Conservation (phyloP, 2,888 invertebrate genomes). For the Byasa hedistus region DNA sequence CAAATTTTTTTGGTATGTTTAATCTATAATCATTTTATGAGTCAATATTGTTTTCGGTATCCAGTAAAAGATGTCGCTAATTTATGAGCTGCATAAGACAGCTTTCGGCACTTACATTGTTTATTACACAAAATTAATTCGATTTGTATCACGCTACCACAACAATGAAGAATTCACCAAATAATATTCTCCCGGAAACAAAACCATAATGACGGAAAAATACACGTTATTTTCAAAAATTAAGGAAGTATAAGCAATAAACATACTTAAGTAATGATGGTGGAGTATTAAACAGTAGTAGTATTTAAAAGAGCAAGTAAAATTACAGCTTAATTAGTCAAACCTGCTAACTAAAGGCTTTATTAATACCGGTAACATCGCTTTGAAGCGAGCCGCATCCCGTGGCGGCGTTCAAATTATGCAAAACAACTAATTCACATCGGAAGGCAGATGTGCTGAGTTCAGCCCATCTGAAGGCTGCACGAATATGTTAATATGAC, state of each 20-base stretch:
- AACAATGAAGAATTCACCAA: too few relatives aligned
- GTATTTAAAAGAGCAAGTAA: background rate
- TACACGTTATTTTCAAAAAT: too few relatives aligned
- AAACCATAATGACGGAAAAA: too few relatives aligned
- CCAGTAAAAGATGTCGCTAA: too few relatives aligned
- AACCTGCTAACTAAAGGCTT: slow-evolving; percentile 6
- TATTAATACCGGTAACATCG: slow-evolving; percentile 16
- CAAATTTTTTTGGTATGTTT: too few relatives aligned
- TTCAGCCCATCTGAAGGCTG: slow-evolving; percentile 31
- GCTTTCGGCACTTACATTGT: too few relatives aligned
- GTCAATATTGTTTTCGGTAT: too few relatives aligned
- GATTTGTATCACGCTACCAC: too few relatives aligned
- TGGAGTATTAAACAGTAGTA: background rate
- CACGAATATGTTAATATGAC: slow-evolving; percentile 37
- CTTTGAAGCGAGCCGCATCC: slow-evolving; percentile 15
- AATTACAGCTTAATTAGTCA: slow-evolving; percentile 12
- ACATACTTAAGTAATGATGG: background rate
- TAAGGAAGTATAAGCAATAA: background rate
- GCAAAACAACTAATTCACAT: slow-evolving; percentile 40
- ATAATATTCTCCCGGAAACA: too few relatives aligned
- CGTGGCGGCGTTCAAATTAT: slow-evolving; percentile 37
- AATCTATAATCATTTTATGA: too few relatives aligned
- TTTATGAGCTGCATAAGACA: too few relatives aligned
- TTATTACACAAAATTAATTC: too few relatives aligned
- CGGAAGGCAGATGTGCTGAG: slow-evolving; percentile 46